These are phyloP conservation scores for Amia ocellicauda DNA, from an alignment of 2,113 vertebrate species.

Conservation along the genomic window DNA sequence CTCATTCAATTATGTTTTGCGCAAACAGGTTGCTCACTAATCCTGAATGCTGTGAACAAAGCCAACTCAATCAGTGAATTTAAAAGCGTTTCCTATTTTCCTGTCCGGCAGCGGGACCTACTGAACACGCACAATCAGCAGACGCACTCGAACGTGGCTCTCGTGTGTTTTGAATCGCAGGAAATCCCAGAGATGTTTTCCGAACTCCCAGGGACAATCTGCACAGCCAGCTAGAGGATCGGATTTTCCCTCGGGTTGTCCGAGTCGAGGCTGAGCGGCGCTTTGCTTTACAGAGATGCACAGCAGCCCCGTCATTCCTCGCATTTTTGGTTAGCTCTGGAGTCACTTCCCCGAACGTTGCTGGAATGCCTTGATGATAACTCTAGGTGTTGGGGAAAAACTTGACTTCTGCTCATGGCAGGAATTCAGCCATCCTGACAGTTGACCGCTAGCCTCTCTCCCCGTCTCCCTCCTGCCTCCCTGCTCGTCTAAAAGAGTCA, in stretches of 20 bases:
- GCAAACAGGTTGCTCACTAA: too few relatives aligned
- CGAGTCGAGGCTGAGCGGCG: background rate
- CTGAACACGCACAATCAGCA: background rate
- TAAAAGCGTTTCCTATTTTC: background rate
- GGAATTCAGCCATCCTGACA: constrained; percentile 3
- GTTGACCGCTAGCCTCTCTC: constrained; percentile 5
- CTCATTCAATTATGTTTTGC: too few relatives aligned
- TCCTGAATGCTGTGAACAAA: background rate
- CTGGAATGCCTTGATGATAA: constrained; percentile 1
- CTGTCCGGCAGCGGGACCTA: background rate
- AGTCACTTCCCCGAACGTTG: background rate
- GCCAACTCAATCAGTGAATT: background rate
- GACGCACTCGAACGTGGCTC: background rate
- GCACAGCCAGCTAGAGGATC: constrained; percentile 8
- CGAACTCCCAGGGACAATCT: constrained; percentile 14
- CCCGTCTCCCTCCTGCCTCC: constrained; percentile 3
- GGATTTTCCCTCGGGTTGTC: background rate
- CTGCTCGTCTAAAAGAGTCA: background rate
- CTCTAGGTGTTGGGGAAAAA: constrained; percentile 9
- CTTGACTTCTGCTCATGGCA: background rate
- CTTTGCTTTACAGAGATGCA: constrained; percentile 3
- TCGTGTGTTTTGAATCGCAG: constrained; percentile 17
- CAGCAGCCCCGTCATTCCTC: constrained; percentile 10
- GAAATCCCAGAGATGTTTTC: constrained; percentile 29
- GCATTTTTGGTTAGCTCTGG: constrained; percentile 11